These are phyloP conservation scores for Pantherophis alleghaniensis DNA, from an alignment of 2,797 vertebrate species.

Conservation along the genomic window DNA sequence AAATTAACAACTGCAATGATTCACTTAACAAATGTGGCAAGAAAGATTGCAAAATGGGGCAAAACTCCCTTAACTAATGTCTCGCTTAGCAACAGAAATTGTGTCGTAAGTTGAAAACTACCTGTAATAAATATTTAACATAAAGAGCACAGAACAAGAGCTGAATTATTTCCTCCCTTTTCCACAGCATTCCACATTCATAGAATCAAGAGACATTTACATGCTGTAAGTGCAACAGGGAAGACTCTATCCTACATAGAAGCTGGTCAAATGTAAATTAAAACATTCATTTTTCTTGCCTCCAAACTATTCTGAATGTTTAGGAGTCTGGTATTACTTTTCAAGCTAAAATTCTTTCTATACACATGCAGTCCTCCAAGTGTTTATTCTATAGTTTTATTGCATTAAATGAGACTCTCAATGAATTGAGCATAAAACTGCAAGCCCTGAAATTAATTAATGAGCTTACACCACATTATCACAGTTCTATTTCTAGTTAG, in stretches of 20 bases:
- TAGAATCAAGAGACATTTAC: background rate
- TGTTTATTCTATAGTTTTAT: background rate
- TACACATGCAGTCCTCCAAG: background rate
- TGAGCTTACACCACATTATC: background rate
- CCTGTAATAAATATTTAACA: background rate
- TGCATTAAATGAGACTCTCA: background rate
- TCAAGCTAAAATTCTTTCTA: background rate
- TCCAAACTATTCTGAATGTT: background rate
- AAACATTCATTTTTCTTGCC: background rate
- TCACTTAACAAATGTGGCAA: background rate
- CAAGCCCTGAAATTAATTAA: background rate
- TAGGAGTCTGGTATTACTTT: background rate
- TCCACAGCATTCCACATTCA: background rate
- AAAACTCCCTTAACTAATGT: background rate
- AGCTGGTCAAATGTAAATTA: background rate
- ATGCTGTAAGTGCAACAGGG: background rate
- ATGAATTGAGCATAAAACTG: background rate
- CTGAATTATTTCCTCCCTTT: background rate
- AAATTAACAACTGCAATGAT: background rate
- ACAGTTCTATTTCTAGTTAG: background rate
- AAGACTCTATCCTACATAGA: background rate
- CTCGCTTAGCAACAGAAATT: background rate
- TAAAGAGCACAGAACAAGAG: background rate
- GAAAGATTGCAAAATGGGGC: background rate
- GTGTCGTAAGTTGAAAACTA: background rate